phyloP scores from a whole-genome alignment of 2,113 vertebrate species.

The Apteryx mantelli region DNA sequence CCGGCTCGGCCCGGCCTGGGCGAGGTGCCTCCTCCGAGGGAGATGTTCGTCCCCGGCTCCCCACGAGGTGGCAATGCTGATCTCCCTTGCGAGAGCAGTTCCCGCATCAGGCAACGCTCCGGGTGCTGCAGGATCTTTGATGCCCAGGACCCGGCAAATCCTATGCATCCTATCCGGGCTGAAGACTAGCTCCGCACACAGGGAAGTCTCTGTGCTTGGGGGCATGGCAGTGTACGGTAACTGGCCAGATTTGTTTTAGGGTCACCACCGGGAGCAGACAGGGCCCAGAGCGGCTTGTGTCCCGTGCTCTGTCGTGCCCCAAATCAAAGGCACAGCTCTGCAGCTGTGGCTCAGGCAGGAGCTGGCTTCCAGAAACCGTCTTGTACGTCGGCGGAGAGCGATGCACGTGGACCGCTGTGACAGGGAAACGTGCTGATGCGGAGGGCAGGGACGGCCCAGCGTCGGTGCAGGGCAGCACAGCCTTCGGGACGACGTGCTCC shows the following conservation, averaged over 20 bases:
- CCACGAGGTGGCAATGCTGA: constrained; percentile 55
- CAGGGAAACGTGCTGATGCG: accelerated
- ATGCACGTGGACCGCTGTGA: accelerated
- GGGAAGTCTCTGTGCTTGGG: background rate
- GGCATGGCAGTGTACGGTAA: background rate
- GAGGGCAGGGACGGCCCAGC: background rate
- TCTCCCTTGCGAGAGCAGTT: background rate
- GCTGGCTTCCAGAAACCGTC: background rate
- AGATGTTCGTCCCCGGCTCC: background rate
- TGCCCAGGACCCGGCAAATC: background rate
- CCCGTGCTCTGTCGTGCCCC: background rate
- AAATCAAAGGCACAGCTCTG: accelerated
- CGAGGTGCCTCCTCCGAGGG: background rate
- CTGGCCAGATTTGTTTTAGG: background rate
- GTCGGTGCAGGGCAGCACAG: accelerated
- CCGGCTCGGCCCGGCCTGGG: background rate
- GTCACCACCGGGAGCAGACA: background rate
- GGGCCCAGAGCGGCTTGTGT: background rate
- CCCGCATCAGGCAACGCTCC: background rate
- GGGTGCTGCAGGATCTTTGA: background rate
- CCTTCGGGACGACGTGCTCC: accelerated
- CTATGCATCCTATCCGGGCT: accelerated
- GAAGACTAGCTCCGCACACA: background rate
- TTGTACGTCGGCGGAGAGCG: background rate
- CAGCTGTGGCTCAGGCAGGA: background rate